Percentiles rank a stretch among this genome's conserved stretches.
Evolutionary conservation across 2,888 invertebrate species (phyloP).

Genomic region (Caenorhabditis zanzibari): DNA sequence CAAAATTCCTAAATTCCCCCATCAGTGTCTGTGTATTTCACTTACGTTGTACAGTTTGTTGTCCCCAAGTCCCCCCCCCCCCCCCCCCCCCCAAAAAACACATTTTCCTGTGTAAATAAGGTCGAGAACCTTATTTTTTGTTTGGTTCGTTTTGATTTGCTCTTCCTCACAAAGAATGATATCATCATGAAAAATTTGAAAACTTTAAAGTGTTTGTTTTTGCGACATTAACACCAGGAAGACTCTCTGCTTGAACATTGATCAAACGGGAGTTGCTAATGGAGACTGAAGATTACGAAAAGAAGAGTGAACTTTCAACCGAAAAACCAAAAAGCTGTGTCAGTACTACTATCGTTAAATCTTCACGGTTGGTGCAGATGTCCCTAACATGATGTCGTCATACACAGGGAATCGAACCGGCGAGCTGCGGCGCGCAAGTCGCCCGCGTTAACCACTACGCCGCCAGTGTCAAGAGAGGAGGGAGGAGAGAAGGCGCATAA

Average conservation of each 20-base stretch:
- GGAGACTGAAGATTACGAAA: too few species aligned
- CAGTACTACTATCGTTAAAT: conserved; percentile 77
- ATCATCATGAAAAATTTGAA: not conserved
- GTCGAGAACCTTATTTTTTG: not conserved
- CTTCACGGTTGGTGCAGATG: conserved; percentile 72
- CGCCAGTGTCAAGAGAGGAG: conserved; percentile 47
- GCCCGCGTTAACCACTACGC: conserved; percentile 49
- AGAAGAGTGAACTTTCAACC: too few species aligned
- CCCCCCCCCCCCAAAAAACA: too few species aligned
- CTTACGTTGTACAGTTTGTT: conserved; percentile 19
- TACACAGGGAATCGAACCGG: conserved; percentile 70
- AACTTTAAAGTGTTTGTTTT: too few species aligned
- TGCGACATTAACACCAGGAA: too few species aligned
- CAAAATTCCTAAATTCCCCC: too few species aligned
- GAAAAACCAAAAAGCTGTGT: conserved; percentile 60
- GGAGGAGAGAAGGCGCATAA: conserved; percentile 16
- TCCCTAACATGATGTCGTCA: conserved; percentile 76
- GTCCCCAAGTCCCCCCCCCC: too few species aligned
- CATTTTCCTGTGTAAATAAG: conserved; percentile 13
- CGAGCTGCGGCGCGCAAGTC: conserved; percentile 39
- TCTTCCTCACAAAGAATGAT: not conserved
- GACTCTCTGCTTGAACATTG: too few species aligned
- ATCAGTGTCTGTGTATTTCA: conserved; percentile 1
- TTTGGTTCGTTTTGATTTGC: not conserved
- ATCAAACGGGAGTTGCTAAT: too few species aligned